phyloP scores from a whole-genome alignment of 2,113 vertebrate genomes.

The Thermophis baileyi region DNA sequence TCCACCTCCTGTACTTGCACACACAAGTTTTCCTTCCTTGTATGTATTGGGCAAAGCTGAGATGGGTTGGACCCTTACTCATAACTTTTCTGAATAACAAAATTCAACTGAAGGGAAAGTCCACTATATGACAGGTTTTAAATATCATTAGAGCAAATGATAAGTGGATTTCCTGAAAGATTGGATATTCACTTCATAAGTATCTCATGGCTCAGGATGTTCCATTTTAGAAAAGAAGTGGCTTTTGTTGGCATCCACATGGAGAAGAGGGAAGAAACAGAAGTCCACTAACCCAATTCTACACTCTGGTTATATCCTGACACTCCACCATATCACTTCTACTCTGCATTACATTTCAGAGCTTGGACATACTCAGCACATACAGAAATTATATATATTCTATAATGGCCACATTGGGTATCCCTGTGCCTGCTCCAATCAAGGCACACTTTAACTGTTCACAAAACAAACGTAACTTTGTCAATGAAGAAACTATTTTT shows the following conservation, averaged over 20 bases:
- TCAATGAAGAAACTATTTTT: background rate
- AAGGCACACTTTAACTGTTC: background rate
- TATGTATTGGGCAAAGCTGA: background rate
- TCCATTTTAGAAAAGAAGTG: background rate
- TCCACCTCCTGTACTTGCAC: too few relatives aligned
- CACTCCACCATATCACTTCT: background rate
- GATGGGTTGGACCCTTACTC: background rate
- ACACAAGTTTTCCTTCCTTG: too few relatives aligned
- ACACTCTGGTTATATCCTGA: background rate
- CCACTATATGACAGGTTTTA: background rate
- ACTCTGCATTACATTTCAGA: background rate
- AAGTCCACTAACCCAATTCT: background rate
- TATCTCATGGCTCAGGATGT: background rate
- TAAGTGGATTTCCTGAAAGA: background rate
- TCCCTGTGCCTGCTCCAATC: background rate
- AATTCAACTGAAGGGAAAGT: background rate
- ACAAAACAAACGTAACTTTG: background rate
- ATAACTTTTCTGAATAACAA: background rate
- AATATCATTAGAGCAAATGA: background rate
- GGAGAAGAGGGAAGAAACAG: background rate
- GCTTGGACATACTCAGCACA: background rate
- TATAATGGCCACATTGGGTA: background rate
- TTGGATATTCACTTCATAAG: background rate
- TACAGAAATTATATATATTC: background rate
- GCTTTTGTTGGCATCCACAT: background rate